Evolutionary conservation across 1,140 invertebrate species (phyloP), one percentile per base, ranked within the genome.

Genomic region (Stratiolaelaps scimitus): DNA sequence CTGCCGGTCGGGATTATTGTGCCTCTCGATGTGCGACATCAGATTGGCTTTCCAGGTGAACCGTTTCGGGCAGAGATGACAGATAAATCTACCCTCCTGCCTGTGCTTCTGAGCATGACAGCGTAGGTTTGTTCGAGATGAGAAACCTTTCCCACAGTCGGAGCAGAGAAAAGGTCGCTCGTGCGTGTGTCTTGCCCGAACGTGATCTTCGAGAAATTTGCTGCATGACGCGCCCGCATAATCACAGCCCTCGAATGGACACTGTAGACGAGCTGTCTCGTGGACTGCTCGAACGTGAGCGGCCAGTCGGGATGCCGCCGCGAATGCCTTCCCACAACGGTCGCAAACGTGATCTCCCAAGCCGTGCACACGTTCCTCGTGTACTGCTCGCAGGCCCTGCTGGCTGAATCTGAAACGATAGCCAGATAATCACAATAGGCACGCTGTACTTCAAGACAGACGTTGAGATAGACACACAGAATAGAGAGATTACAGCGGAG

Each of bases 11-110:
- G 47, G 19, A 28, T 48, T 20, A 28, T 48, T 48, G 15, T 48
- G 19, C 26, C 47, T 4, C 15, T 48, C 19, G 19, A 28, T 48
- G 15, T 48, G 47, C 7, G 47, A 20, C 26, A 48, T 20, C 4
- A 48, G 47, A 48, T 48, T 48, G 19, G 47, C 47, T 28, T 48
- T 48, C 47, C 47, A 48, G 26, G 19, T 48, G 15, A 48, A 48
- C 7, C 26, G 19, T 28, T 48, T 48, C 47, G 47, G 26, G 15
- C 47, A 48, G 15, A 48, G 19, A 20, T 48, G 26, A 15, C 47
- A 48, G 26, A 48, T 28, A 7, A 20, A 20, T 6, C 47, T 4
- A 7, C 26, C 19, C 19, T 28, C 26, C 26, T 48, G 19, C 26
- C 19, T 4, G 7, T 48, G 47, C 26, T 48, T 48, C 26, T 28